phyloP scores from a whole-genome alignment of 2,888 invertebrate genomes.

The Venustoraphidia nigricollis region DNA sequence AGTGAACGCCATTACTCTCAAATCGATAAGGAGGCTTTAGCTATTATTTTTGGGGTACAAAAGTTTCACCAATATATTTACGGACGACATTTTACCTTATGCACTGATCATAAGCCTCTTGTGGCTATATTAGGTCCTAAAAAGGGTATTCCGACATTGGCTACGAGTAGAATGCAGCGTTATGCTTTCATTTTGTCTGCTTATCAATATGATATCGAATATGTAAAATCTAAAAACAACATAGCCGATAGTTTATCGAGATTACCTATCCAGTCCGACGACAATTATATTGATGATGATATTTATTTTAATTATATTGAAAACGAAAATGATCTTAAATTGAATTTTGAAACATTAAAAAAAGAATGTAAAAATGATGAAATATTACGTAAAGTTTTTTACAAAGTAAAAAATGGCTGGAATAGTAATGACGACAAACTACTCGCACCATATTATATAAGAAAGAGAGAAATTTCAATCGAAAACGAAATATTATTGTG shows the following conservation, averaged over 20 bases:
- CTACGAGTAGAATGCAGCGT: conserved; percentile 15
- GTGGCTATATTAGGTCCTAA: conserved; percentile 17
- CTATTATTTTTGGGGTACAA: conserved; percentile 19
- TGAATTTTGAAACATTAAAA: too few relatives aligned
- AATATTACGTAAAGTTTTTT: too few relatives aligned
- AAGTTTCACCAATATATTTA: conserved; percentile 22
- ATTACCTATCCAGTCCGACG: conserved; percentile 3
- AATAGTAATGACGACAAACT: too few relatives aligned
- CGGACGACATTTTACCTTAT: conserved; percentile 19
- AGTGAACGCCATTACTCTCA: conserved; percentile 14
- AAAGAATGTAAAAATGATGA: too few relatives aligned
- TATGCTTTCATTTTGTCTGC: conserved; percentile 13
- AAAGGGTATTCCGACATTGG: conserved; percentile 18
- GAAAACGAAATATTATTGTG: too few relatives aligned
- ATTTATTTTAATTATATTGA: too few relatives aligned
- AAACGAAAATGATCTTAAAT: too few relatives aligned
- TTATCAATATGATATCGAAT: conserved; percentile 12
- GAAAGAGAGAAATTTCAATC: too few relatives aligned
- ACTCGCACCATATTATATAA: too few relatives aligned
- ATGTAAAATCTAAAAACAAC: conserved; percentile 11
- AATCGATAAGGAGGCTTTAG: conserved; percentile 16
- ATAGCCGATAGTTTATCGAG: conserved; percentile 14
- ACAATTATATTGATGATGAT: neutral
- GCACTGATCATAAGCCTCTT: conserved; percentile 20
- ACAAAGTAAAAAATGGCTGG: too few relatives aligned